A percentile compares a stretch with the other conserved stretches of the same genome.
Evolutionary conservation across 2,797 vertebrate species (phyloP).

Genomic region (Apodemus agrarius): DNA sequence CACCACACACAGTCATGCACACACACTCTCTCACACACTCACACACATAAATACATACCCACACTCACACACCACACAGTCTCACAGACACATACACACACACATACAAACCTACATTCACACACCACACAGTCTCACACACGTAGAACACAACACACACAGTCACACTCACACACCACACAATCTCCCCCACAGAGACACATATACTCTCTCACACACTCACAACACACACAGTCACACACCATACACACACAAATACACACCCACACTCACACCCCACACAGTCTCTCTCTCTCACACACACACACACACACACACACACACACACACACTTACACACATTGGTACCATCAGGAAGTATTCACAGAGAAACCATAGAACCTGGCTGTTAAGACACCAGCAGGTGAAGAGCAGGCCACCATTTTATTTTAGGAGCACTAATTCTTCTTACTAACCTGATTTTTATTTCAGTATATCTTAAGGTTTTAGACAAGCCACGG

Average conservation of each 20-base stretch:
- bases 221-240: too few relatives aligned
- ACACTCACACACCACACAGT: too few relatives aligned
- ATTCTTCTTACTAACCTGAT: slow-evolving; percentile 7
- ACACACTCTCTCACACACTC: background rate
- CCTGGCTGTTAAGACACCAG: background rate
- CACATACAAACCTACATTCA: too few relatives aligned
- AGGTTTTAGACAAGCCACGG: background rate
- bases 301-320: background rate
- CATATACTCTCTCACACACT: too few relatives aligned
- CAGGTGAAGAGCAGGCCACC: background rate
- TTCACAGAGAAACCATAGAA: background rate
- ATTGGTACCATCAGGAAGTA: background rate
- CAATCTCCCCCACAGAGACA: too few relatives aligned
- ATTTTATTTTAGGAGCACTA: slow-evolving; percentile 23
- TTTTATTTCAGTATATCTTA: slow-evolving; percentile 18
- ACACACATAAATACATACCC: background rate
- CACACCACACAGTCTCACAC: too few relatives aligned
- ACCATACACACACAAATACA: too few relatives aligned
- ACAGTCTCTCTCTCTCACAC: background rate
- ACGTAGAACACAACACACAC: background rate
- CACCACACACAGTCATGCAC: background rate
- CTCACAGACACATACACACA: too few relatives aligned
- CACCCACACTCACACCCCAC: too few relatives aligned
- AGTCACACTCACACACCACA: too few relatives aligned
- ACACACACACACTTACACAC: fast-evolving